These are phyloP conservation scores for Ptilorrhoa leucosticta DNA, from an alignment of 2,113 vertebrate species.

Conservation along the genomic window DNA sequence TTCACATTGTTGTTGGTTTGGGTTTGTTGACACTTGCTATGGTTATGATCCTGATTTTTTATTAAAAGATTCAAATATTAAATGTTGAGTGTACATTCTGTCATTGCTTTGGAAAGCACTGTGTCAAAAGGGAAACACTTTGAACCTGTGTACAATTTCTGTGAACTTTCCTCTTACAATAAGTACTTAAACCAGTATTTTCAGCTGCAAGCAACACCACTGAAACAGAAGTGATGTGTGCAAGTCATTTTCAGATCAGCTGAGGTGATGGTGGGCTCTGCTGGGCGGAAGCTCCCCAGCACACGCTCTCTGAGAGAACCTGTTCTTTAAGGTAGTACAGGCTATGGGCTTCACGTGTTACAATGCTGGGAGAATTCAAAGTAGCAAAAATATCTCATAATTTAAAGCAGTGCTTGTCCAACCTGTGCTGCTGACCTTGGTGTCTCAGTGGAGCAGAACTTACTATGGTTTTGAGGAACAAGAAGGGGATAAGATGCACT, in stretches of 20 bases:
- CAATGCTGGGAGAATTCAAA: neutral
- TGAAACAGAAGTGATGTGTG: neutral
- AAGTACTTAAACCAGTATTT: neutral
- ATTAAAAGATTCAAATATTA: neutral
- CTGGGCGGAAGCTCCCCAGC: neutral
- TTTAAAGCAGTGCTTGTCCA: neutral
- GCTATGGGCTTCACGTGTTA: neutral
- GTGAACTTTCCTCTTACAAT: neutral
- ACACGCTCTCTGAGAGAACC: neutral
- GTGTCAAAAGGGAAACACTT: neutral
- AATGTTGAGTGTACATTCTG: neutral
- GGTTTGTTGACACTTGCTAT: neutral
- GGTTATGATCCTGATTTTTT: neutral
- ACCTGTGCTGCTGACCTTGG: neutral
- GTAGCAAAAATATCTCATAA: neutral
- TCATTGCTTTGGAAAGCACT: neutral
- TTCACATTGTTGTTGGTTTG: neutral
- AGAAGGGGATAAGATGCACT: neutral
- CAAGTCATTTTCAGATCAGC: neutral
- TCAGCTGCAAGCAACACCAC: neutral
- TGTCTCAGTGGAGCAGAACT: neutral
- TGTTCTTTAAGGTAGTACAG: neutral
- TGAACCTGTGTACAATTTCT: neutral
- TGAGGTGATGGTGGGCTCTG: neutral
- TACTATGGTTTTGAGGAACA: neutral